A percentile compares a stretch with the other conserved stretches of the same genome.
phyloP scores from a whole-genome alignment of 2,797 vertebrate genomes.

The Rhinella marina region DNA sequence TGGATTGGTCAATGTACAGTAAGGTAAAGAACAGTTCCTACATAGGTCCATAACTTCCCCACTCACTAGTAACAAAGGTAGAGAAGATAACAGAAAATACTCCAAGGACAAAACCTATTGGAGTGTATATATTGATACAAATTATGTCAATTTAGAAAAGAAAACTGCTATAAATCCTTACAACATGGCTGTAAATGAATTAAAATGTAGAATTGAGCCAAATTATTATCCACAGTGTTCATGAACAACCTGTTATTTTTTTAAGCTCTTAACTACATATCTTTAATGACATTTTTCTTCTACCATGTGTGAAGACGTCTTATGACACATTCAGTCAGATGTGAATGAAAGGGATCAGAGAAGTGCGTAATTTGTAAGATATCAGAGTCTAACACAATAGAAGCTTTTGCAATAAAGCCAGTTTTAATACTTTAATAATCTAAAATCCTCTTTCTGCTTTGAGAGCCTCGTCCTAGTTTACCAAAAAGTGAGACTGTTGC shows the following conservation, averaged over 20 bases:
- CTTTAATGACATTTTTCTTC: not conserved
- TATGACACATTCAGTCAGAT: constrained; percentile 16
- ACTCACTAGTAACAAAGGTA: too few species aligned
- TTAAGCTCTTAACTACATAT: not conserved
- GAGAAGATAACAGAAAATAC: too few species aligned
- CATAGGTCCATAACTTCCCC: too few species aligned
- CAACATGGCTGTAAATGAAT: not conserved
- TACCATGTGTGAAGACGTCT: constrained; percentile 13
- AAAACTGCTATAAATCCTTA: not conserved
- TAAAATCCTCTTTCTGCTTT: constrained; percentile 54
- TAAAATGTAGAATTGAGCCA: not conserved
- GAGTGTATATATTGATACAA: too few species aligned
- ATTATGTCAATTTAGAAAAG: too few species aligned
- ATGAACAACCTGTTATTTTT: not conserved
- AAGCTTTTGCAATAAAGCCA: constrained; percentile 40
- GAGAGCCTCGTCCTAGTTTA: constrained; percentile 23
- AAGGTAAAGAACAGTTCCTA: too few species aligned
- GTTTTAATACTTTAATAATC: constrained; percentile 37
- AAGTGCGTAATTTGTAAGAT: constrained; percentile 56
- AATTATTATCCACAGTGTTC: not conserved
- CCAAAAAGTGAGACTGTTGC: constrained; percentile 24
- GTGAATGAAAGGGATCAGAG: constrained; percentile 33
- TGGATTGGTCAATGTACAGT: too few species aligned
- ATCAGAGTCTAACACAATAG: constrained; percentile 40
- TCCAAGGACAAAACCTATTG: too few species aligned